Conservation (phyloP, 1,140 invertebrate genomes). For the Solenopsis fugax region DNA sequence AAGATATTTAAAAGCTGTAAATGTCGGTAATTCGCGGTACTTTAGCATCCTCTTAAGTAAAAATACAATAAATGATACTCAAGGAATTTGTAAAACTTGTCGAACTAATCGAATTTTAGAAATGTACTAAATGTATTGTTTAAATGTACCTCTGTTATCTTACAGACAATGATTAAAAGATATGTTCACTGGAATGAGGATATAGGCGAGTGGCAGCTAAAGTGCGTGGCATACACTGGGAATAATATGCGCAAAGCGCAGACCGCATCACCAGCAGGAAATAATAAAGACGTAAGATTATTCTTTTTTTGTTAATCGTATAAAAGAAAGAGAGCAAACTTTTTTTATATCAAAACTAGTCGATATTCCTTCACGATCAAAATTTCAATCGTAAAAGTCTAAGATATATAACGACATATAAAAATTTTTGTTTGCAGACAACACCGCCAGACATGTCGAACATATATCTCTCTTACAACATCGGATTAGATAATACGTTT, state of each 20-base stretch:
- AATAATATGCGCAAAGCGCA: constrained; percentile 97
- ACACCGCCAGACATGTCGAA: constrained; percentile 84
- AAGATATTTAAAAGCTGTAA: no score
- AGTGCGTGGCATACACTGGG: constrained; percentile 99
- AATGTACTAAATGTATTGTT: constrained; percentile 2
- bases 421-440: constrained; percentile 73
- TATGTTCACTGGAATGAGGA: constrained; percentile 99
- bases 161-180: constrained; percentile 95
- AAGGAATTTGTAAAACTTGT: neutral
- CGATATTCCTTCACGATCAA: neutral
- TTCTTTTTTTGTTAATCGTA: constrained; percentile 36
- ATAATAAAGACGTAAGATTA: constrained; percentile 81
- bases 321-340: neutral
- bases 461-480: constrained; percentile 84
- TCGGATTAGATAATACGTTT: constrained; percentile 79
- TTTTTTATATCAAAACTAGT: neutral
- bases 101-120: neutral
- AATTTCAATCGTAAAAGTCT: constrained; percentile 32
- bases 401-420: neutral
- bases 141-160: constrained; percentile 24
- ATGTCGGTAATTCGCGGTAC: no score
- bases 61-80: neutral
- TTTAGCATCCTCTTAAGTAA: no score
- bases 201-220: constrained; percentile 99
- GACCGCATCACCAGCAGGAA: constrained; percentile 75